These are phyloP conservation scores for Rutilus rutilus DNA, from an alignment of 2,113 vertebrate genomes.

Conservation along the genomic window DNA sequence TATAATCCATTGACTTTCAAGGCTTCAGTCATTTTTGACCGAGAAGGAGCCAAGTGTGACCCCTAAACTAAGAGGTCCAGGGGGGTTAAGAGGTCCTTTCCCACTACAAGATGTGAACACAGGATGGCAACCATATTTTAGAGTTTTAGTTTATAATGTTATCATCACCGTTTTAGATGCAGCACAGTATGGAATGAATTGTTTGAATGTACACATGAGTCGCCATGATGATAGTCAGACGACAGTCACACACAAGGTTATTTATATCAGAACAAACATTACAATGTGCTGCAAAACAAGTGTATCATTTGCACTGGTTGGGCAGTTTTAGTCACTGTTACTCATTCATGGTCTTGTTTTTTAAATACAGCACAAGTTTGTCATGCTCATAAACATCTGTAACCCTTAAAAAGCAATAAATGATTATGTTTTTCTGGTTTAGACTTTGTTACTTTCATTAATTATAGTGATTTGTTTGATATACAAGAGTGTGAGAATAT, in stretches of 20 bases:
- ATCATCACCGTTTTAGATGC: neutral
- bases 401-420: conserved; percentile 4
- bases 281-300: conserved; percentile 10
- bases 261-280: neutral
- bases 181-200: neutral
- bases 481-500: too few species aligned
- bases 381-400: conserved; percentile 10
- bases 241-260: neutral
- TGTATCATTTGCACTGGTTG: neutral
- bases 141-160: neutral
- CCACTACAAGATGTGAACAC: neutral
- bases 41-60: too few species aligned
- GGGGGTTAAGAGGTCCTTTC: neutral
- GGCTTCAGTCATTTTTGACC: too few species aligned
- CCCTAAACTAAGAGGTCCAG: neutral
- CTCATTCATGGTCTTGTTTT: conserved; percentile 11
- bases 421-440: neutral
- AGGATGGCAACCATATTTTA: conserved; percentile 6
- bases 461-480: neutral
- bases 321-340: conserved; percentile 28
- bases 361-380: conserved; percentile 31
- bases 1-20: too few species aligned
- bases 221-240: neutral
- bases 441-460: neutral
- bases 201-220: neutral